A percentile compares a stretch with the other conserved stretches of the same genome.
These are phyloP conservation scores for Drosophila serrata DNA, from an alignment of 1,140 invertebrate species.

Conservation along the genomic window DNA sequence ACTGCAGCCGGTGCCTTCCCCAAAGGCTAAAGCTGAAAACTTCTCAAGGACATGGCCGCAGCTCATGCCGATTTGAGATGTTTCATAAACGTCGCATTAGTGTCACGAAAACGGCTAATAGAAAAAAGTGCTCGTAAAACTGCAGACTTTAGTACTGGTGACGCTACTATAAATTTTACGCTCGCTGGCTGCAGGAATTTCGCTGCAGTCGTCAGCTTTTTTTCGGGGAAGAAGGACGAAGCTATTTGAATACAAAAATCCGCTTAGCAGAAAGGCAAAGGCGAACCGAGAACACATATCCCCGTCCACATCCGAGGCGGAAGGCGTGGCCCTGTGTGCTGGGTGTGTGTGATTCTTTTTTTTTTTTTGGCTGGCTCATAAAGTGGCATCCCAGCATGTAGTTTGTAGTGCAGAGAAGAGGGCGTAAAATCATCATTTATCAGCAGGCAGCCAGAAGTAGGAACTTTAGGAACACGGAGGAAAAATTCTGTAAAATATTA, in stretches of 20 bases:
- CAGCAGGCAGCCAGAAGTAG: conserved; percentile 44
- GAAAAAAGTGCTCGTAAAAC: conserved; percentile 70
- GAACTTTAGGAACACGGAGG: neutral
- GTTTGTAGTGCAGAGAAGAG: conserved; percentile 42
- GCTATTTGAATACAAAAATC: conserved; percentile 78
- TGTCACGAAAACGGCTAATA: conserved; percentile 59
- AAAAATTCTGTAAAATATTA: neutral
- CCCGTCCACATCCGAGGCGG: conserved; percentile 49
- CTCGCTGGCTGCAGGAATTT: conserved; percentile 47
- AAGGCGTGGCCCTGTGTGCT: conserved; percentile 43
- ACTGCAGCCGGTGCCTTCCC: conserved; percentile 54
- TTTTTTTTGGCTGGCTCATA: conserved; percentile 60
- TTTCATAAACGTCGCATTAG: conserved; percentile 82
- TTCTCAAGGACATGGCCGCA: conserved; percentile 17
- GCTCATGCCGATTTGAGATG: conserved; percentile 48
- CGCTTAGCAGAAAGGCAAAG: conserved; percentile 61
- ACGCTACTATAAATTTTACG: conserved; percentile 42
- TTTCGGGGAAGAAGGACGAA: conserved; percentile 14
- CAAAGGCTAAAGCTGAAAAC: conserved; percentile 24
- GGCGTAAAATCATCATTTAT: conserved; percentile 81
- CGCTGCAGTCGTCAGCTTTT: conserved; percentile 68
- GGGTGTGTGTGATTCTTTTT: neutral
- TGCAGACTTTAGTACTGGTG: conserved; percentile 71
- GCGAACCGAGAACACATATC: conserved; percentile 48
- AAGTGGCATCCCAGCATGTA: conserved; percentile 72